Evolutionary conservation across 2,888 invertebrate species (phyloP).

Genomic region (Muscina levida): DNA sequence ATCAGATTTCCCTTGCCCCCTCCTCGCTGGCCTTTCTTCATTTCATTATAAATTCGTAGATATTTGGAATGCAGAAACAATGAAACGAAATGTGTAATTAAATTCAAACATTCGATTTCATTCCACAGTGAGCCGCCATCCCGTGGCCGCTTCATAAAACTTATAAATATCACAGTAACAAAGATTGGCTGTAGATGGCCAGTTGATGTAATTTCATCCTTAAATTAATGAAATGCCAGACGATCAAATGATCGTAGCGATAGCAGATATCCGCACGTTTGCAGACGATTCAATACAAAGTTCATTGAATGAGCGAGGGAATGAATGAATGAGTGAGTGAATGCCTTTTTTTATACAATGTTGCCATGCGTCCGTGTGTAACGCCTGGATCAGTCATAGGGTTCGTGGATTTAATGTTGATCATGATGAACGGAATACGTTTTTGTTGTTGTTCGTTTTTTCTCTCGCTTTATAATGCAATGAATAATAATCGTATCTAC

Average conservation of each 20-base stretch:
- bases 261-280: background rate
- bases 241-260: no score
- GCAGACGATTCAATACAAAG: no score
- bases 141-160: slow-evolving; percentile 8
- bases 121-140: background rate
- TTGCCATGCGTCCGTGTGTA: background rate
- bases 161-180: slow-evolving; percentile 13
- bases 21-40: background rate
- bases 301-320: slow-evolving; percentile 28
- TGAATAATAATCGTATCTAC: no score
- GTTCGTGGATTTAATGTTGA: no score
- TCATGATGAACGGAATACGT: slow-evolving; percentile 12
- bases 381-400: no score
- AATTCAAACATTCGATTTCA: background rate
- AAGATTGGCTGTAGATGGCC: no score
- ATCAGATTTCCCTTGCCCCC: slow-evolving; percentile 36
- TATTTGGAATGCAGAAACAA: background rate
- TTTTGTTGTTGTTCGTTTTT: background rate
- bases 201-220: slow-evolving; percentile 16
- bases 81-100: background rate
- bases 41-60: background rate
- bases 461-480: no score
- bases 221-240: slow-evolving; percentile 1
- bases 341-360: background rate
- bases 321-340: no score